Base-by-base conservation (phyloP, 2,888 invertebrate genomes). In the Limnephilus auricula region DNA sequence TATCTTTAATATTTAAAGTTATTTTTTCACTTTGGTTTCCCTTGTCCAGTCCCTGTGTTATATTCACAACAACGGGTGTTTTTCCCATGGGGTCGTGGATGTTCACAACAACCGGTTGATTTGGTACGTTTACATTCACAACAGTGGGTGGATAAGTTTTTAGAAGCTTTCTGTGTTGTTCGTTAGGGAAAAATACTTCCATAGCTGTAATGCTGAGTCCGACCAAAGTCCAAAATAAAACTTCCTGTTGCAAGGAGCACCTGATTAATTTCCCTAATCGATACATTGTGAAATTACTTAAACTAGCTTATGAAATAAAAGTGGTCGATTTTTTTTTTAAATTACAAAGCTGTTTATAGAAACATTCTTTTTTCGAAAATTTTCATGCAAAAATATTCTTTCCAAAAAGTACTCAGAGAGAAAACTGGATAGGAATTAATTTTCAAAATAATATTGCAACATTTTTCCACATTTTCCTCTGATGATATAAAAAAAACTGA, bases 181-280 rank as follows among this genome's bases (percentile, higher is more conserved):
- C 45, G 79, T 50, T 30, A 18, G 89, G 89, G 10, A 89, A 12
- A 82, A 89, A 82, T 12, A 89, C 50, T 10, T 82, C 82, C 80
- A 31, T 65, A 40, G 89, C 45, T 82, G 89, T 89, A 6, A 89
- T 6, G 45, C 34, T 30, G n/a, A 88, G 34, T 5, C 90, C 90
- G 2, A 90, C 18, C 10, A 88, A 32, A 12, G 90, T 90, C 90
- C 90, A 90, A 78, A 88, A 6, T 32, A 87, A 31, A 45, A 88
- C 30, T 88, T 90, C 90, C 0, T 82, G 45, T 30, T 87, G 90
- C n/a, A 90, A 90, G 37, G 90, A 88, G 45, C n/a, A 34, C 18
- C 45, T 30, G 30, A 88, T 25, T 34, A 90, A 82, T 2, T 40
- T 40, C 31, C 89, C 89, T 31, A 89, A 50, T 3, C 50, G 89